Percentiles rank a stretch among this genome's conserved stretches.
Conservation (phyloP, 2,888 invertebrate genomes). For the Andrena hattorfiana region DNA sequence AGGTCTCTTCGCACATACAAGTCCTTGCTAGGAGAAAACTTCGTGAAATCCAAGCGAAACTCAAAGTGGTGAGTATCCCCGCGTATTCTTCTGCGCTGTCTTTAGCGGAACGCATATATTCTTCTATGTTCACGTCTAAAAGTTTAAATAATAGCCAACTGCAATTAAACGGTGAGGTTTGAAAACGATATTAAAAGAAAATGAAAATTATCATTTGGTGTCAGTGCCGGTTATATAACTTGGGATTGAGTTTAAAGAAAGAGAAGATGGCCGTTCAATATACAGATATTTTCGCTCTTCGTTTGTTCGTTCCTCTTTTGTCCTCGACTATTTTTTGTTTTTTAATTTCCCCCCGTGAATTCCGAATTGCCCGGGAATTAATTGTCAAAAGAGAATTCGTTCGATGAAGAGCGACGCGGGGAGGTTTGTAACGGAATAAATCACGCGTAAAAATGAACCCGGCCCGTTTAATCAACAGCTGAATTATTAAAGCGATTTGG, state of each 20-base stretch:
- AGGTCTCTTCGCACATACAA: slow-evolving; percentile 99
- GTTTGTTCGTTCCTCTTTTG: background rate
- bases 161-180: background rate
- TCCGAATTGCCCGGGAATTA: slow-evolving; percentile 25
- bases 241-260: background rate
- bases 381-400: slow-evolving; percentile 55
- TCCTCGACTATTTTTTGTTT: background rate
- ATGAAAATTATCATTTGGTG: too few relatives aligned
- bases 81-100: slow-evolving; percentile 60
- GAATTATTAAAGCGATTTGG: slow-evolving; percentile 82
- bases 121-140: background rate
- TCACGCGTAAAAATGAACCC: slow-evolving; percentile 81
- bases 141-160: background rate
- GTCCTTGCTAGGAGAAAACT: slow-evolving; percentile 99
- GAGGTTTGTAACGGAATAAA: slow-evolving; percentile 71
- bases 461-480: slow-evolving; percentile 82
- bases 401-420: slow-evolving; percentile 47
- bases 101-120: slow-evolving; percentile 33
- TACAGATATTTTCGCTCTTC: slow-evolving; percentile 13
- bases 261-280: background rate
- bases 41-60: slow-evolving; percentile 98
- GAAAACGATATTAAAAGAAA: too few relatives aligned
- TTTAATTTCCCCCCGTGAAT: slow-evolving; percentile 4
- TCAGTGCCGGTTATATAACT: background rate
- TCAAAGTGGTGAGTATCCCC: slow-evolving; percentile 94